Conservation (phyloP, 2,113 vertebrate species). For the Coregonus clupeaformis region DNA sequence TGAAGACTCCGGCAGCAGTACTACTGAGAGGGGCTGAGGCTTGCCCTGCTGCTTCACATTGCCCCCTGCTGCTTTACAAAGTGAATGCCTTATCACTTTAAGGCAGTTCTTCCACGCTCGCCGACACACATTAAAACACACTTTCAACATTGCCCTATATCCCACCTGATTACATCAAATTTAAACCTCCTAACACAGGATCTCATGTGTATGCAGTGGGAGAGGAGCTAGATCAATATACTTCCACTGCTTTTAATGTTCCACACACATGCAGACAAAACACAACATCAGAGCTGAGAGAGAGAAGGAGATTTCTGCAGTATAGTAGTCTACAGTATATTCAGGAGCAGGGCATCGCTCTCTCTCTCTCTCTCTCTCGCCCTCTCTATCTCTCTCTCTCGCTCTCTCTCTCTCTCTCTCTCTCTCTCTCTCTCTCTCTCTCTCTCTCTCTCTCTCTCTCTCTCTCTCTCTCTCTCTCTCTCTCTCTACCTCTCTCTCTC, state of each 20-base stretch:
- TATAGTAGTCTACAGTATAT: background rate
- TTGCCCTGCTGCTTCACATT: conserved; percentile 35
- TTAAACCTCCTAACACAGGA: conserved; percentile 12
- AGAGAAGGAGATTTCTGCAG: background rate
- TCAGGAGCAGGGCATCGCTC: background rate
- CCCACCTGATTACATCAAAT: conserved; percentile 34
- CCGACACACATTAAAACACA: conserved; percentile 37
- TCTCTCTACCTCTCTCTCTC: too few relatives aligned
- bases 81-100: conserved; percentile 72
- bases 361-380: too few relatives aligned
- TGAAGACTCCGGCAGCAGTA: conserved; percentile 38
- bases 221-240: conserved; percentile 46
- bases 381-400: too few relatives aligned
- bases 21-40: conserved; percentile 31
- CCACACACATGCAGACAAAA: conserved; percentile 50
- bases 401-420: too few relatives aligned
- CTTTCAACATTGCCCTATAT: background rate
- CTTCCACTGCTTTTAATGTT: conserved; percentile 45
- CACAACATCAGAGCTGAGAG: background rate
- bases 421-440: too few relatives aligned
- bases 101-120: conserved; percentile 59
- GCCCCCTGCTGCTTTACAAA: conserved; percentile 68
- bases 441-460: too few relatives aligned
- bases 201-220: conserved; percentile 27
- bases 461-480: too few relatives aligned